Evolutionary conservation across 1,140 invertebrate species (phyloP).

Genomic region (Saccostrea glomerata): DNA sequence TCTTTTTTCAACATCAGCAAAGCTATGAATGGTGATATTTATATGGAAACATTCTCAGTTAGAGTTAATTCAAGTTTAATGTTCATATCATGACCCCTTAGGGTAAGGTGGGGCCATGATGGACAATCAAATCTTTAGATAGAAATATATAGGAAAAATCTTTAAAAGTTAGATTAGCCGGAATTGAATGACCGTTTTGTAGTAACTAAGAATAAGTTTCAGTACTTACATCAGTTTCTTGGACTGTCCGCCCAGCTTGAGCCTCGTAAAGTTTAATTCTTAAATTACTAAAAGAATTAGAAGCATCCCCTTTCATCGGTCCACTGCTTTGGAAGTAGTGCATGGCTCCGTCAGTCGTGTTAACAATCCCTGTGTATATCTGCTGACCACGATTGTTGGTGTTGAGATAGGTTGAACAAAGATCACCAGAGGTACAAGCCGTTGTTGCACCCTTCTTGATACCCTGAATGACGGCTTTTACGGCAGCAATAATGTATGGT

Average conservation of each 20-base stretch:
- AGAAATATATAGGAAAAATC: too few relatives aligned
- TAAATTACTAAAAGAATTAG: slow-evolving; percentile 41
- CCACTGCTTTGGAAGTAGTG: not conserved
- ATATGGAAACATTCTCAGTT: too few relatives aligned
- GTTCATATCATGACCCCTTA: too few relatives aligned
- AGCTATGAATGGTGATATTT: too few relatives aligned
- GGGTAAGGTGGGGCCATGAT: too few relatives aligned
- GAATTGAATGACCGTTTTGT: not conserved
- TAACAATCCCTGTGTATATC: slow-evolving; percentile 51
- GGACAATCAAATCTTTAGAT: too few relatives aligned
- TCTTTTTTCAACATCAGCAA: too few relatives aligned
- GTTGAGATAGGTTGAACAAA: slow-evolving; percentile 64
- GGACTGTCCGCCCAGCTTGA: not conserved
- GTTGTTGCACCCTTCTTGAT: slow-evolving; percentile 52
- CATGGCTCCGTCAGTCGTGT: not conserved
- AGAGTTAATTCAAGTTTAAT: too few relatives aligned
- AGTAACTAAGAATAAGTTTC: not conserved
- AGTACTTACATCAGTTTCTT: not conserved
- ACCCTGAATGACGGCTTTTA: slow-evolving; percentile 64
- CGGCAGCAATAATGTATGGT: slow-evolving; percentile 67
- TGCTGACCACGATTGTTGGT: slow-evolving; percentile 54
- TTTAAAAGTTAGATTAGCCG: not conserved
- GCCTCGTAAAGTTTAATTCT: slow-evolving; percentile 41
- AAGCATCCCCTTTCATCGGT: slow-evolving; percentile 49
- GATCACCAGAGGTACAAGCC: slow-evolving; percentile 49